Base-by-base conservation (phyloP, 2,113 vertebrate species). In the Malurus cyaneus region DNA sequence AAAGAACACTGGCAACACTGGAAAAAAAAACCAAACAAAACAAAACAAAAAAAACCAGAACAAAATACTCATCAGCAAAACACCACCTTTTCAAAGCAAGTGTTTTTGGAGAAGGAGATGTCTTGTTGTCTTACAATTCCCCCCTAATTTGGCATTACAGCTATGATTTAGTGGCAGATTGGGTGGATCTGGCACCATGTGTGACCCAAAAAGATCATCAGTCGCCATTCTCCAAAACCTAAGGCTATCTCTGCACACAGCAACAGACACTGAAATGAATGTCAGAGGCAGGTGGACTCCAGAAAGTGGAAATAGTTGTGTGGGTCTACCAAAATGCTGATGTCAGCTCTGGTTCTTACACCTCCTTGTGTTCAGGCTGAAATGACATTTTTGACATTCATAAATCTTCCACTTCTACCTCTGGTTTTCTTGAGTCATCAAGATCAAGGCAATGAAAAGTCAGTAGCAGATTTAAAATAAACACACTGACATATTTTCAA, bases 281-380 rank as follows among this genome's bases (percentile, higher is more conserved):
- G 31, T 14, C 54, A 77, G 44, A 74, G 32, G 44, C 29, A 81
- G 34, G 0, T 67, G 34, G 25, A 49, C 46, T 46, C 7, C 62
- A 83, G 62, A 76, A 88, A 65, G 53, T 7, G 3, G 47, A 72
- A 80, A 66, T 2, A 57, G 16, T 23, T 77, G 3, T 42, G 23
- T 62, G 20, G 14, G 7, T 42, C 39, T 34, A 47, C 16, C 1
- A 1, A 91, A 94, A 89, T 5, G 12, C 6, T 65, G 70, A n/a
- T 0, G 0, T 18, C 29, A 53, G 29, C 42, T 80, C 76, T 42
- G 21, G 18, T 28, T 86, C 19, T 60, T 72, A 39, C 0, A 3
- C 2, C 56, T 44, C 2, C 9, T 42, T 69, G 69, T 0, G 1
- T 16, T 61, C 16, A 59, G 31, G n/a, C 32, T 84, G 6, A 61